Conservation (phyloP, 2,888 invertebrate genomes). For the Glaucopsyche alexis region DNA sequence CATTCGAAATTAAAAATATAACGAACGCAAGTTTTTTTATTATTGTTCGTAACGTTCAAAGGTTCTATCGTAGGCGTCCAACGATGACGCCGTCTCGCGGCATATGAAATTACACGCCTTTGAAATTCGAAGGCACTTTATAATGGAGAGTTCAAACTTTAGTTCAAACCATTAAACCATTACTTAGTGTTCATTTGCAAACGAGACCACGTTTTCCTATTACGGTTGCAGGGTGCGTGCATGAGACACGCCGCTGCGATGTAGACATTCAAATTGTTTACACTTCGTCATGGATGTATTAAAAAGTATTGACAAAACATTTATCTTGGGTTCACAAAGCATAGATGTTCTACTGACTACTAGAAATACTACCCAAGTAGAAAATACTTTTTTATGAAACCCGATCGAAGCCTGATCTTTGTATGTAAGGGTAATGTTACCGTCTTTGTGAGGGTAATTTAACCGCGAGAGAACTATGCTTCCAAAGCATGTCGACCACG, state of each 20-base stretch:
- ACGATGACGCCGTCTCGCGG: conserved; percentile 61
- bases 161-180: conserved; percentile 50
- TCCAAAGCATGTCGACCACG: too few species aligned
- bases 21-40: conserved; percentile 36
- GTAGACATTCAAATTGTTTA: conserved; percentile 63
- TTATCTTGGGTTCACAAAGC: background rate
- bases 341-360: background rate
- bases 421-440: too few species aligned
- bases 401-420: too few species aligned
- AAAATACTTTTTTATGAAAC: too few species aligned
- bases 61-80: conserved; percentile 61
- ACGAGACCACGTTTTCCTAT: conserved; percentile 48
- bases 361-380: background rate
- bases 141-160: conserved; percentile 47
- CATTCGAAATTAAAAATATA: conserved; percentile 18
- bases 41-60: conserved; percentile 47
- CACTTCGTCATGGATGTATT: conserved; percentile 50
- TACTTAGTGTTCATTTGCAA: conserved; percentile 49
- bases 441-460: too few species aligned
- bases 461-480: too few species aligned
- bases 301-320: conserved; percentile 28
- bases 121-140: conserved; percentile 52
- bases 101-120: conserved; percentile 62
- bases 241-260: conserved; percentile 53
- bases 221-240: conserved; percentile 44